Evolutionary conservation across 2,113 vertebrate species (phyloP).

Genomic region (Rafetus swinhoei): DNA sequence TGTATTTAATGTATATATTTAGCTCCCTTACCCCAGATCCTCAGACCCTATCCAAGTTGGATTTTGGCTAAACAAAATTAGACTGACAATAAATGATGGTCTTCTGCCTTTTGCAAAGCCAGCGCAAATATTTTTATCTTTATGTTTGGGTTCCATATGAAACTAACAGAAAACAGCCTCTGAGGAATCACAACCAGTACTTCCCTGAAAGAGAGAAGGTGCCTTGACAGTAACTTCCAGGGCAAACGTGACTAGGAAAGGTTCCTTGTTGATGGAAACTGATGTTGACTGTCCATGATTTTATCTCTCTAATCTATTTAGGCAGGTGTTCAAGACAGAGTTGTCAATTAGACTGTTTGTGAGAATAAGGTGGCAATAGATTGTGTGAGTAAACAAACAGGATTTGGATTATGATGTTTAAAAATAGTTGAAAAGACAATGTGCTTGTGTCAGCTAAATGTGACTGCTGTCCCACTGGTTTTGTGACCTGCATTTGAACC

Average conservation of each 20-base stretch:
- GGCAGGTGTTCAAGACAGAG: rapidly evolving
- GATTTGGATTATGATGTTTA: not conserved
- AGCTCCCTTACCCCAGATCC: rapidly evolving
- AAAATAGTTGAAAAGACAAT: rapidly evolving
- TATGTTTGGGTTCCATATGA: not conserved
- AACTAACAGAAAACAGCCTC: not conserved
- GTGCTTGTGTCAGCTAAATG: rapidly evolving
- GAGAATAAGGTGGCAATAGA: not conserved
- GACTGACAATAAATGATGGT: not conserved
- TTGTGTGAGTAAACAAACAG: rapidly evolving
- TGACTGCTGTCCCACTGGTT: not conserved
- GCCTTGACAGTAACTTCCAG: not conserved
- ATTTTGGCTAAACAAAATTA: not conserved
- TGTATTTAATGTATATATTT: not conserved
- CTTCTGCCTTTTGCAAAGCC: not conserved
- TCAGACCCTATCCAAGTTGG: not conserved
- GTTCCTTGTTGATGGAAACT: rapidly evolving
- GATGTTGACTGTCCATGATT: rapidly evolving
- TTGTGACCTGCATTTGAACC: slow-evolving; percentile 47
- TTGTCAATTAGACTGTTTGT: not conserved
- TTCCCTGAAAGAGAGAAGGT: rapidly evolving
- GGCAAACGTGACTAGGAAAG: not conserved
- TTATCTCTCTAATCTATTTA: not conserved
- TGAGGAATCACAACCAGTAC: not conserved
- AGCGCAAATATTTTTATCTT: not conserved